Evolutionary conservation across 2,797 vertebrate genomes (phyloP), one percentile per base, ranked within the genome.

Genomic region (Huso huso): DNA sequence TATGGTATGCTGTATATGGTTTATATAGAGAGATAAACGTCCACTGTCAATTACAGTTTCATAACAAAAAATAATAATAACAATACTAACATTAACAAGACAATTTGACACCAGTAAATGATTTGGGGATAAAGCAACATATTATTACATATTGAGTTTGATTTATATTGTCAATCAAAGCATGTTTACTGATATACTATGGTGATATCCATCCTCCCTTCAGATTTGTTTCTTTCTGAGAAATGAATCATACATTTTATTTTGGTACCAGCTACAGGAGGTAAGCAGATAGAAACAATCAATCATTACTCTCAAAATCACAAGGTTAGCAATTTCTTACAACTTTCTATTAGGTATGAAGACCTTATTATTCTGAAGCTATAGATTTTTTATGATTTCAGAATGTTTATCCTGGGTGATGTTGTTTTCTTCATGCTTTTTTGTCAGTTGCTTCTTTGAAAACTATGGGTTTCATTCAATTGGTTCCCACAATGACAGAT

Each of bases 261-360:
- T 53, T 53, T 53, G 37, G 37, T 37, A 37, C 37, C 37, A 37
- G 37, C 37, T 37, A 37, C 37, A 37, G 37, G 37, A n/a, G n/a
- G 8, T 61, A 61, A 61, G 59, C 59, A 13, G 59, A 61, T 61
- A 61, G n/a, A 61, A 61, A 61, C 18, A 61, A 61, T 61, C 3
- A 18, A 8, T 1, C 59, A 61, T 61, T 61, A 13, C 10, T 18
- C 18, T 7, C 13, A 61, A 61, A 61, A 23, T 61, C 1, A 13
- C 59, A 61, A 61, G n/a, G 8, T 7, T 8, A 61, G 11, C 9
- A 9, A 61, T 13, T 61, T 23, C n/a, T 13, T 18, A 61, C n/a
- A 53, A 8, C 1, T 6, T 61, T 10, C 11, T 15, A n/a, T 18
- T 61, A 7, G 15, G 11, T 8, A 61, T 8, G 15, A 18, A 1